Evolutionary conservation across 2,888 invertebrate genomes (phyloP).

Genomic region (Drosophila borealis): DNA sequence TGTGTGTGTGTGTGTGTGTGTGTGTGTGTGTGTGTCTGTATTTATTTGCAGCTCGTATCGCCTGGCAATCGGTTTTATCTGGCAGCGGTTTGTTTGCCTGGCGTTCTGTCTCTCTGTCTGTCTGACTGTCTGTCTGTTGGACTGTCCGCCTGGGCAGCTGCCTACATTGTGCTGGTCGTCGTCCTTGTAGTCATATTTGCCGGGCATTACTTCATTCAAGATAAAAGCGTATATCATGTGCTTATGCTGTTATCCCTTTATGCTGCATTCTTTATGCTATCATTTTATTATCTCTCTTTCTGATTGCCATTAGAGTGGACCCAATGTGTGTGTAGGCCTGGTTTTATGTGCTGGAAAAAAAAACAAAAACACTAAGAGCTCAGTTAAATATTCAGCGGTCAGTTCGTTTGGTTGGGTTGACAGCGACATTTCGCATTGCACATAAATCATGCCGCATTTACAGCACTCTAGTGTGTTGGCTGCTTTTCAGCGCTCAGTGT

Average conservation of each 20-base stretch:
- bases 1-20: slow-evolving; percentile 6
- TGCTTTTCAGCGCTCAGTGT: slow-evolving; percentile 40
- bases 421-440: slow-evolving; percentile 19
- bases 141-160: background rate
- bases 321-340: slow-evolving; percentile 8
- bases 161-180: slow-evolving; percentile 22
- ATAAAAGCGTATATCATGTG: slow-evolving; percentile 63
- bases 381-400: slow-evolving; percentile 32
- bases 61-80: slow-evolving; percentile 64
- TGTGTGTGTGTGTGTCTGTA: slow-evolving; percentile 16
- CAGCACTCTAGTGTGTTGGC: slow-evolving; percentile 21
- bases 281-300: slow-evolving; percentile 66
- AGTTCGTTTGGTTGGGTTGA: background rate
- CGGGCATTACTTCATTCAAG: slow-evolving; percentile 43
- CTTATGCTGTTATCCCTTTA: slow-evolving; percentile 63
- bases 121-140: slow-evolving; percentile 4
- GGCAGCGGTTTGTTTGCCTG: slow-evolving; percentile 44
- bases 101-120: background rate
- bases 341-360: slow-evolving; percentile 65
- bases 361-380: slow-evolving; percentile 16
- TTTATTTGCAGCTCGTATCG: slow-evolving; percentile 44
- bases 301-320: slow-evolving; percentile 46
- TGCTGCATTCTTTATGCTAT: slow-evolving; percentile 61
- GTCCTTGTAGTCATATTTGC: slow-evolving; percentile 45
- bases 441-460: slow-evolving; percentile 38